Evolutionary conservation across 2,888 invertebrate species (phyloP), one percentile per base, ranked within the genome.

Genomic region (Agrypnus murinus): DNA sequence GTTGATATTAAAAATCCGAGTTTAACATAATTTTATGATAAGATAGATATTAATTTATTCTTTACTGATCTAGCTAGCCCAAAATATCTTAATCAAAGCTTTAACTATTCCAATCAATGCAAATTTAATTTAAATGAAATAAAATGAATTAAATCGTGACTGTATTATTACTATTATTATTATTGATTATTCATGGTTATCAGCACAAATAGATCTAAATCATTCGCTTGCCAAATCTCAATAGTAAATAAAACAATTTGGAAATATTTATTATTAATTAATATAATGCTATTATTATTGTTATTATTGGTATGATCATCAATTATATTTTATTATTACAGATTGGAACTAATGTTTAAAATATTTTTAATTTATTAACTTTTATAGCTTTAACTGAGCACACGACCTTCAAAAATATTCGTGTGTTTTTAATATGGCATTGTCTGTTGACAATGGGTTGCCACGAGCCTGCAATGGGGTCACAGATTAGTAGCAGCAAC

Each of bases 331-430:
- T 25, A 25, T 25, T 25, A 25, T 25, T 25, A 2, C 25, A 25
- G 25, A n/a, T n/a, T n/a, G n/a, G n/a, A n/a, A n/a, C n/a, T n/a
- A n/a, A n/a, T n/a, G n/a, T n/a, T n/a, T n/a, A n/a, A n/a, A n/a
- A n/a, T 5, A 25, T 25, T 25, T 25, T 25, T 25, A 25, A 3
- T 25, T 25, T 25, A 25, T 25, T 25, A 3, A 25, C 25, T 25
- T 25, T 25, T 25, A n/a, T n/a, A n/a, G n/a, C n/a, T n/a, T n/a
- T n/a, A n/a, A 32, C 34, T 53, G 60, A 65, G 34, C 31, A 40
- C 34, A 55, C 66, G 70, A 58, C 74, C 74, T 74, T 74, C 68
- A 55, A 36, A 74, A 72, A 65, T 66, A 71, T 72, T 72, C 66
- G 64, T 43, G 57, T 57, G 65, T 65, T 31, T 46, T 63, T 57